Evolutionary conservation across 2,888 invertebrate genomes (phyloP).

Genomic region (Aproaerema taeniolella): DNA sequence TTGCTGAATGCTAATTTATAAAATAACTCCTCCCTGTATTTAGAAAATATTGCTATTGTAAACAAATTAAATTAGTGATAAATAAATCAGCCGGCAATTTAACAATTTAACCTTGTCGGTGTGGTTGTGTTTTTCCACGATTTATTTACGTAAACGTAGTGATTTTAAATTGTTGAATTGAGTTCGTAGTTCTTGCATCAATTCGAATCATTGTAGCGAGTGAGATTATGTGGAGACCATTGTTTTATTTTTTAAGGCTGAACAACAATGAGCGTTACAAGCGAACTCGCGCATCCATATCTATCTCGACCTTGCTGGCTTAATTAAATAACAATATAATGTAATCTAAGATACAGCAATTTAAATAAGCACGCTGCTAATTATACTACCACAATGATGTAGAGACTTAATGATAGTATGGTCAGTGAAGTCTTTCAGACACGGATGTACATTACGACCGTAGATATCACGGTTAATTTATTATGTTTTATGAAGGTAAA

Average conservation of each 20-base stretch:
- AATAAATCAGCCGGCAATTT: no score
- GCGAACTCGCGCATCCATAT: conserved; percentile 26
- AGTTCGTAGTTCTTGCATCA: conserved; percentile 24
- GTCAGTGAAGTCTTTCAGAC: background rate
- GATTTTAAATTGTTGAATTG: background rate
- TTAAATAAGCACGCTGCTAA: conserved; percentile 10
- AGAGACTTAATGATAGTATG: conserved; percentile 2
- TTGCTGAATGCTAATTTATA: no score
- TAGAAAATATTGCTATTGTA: no score
- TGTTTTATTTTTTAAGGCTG: conserved; percentile 40
- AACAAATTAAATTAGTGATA: no score
- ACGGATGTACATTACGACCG: background rate
- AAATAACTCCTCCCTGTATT: no score
- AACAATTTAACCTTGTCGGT: no score
- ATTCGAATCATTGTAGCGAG: conserved; percentile 27
- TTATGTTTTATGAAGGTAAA: no score
- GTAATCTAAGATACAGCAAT: conserved; percentile 14
- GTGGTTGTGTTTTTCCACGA: no score
- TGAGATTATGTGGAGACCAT: conserved; percentile 35
- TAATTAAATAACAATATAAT: conserved; percentile 22
- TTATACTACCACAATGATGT: conserved; percentile 3
- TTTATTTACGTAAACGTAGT: no score
- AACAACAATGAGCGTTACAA: conserved; percentile 40
- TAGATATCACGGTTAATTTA: no score
- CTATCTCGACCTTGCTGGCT: conserved; percentile 27